Conservation (phyloP, 2,888 invertebrate genomes). For the Halictus ligatus region DNA sequence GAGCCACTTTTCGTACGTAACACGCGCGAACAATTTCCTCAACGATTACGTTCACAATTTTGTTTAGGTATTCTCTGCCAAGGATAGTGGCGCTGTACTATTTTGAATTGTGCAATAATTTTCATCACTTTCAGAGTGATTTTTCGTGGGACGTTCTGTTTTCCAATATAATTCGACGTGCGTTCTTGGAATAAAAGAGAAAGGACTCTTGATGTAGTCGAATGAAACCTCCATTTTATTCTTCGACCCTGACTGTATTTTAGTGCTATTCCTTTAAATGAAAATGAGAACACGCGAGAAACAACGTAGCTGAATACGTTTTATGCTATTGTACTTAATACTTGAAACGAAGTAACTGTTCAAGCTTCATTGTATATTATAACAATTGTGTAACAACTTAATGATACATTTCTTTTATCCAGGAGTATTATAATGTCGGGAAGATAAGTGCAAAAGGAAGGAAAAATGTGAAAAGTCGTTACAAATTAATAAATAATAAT, state of each 20-base stretch:
- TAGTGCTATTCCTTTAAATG: not conserved
- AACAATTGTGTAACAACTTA: not conserved
- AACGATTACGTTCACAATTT: not conserved
- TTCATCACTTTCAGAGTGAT: not conserved
- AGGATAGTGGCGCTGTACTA: not conserved
- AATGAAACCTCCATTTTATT: not conserved
- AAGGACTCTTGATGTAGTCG: conserved; percentile 7
- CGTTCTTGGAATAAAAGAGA: conserved; percentile 6
- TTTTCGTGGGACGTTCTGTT: not conserved
- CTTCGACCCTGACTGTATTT: conserved; percentile 7
- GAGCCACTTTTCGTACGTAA: not conserved
- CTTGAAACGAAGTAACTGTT: not conserved
- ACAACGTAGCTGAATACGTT: not conserved
- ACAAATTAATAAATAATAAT: not conserved
- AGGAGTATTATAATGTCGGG: not conserved
- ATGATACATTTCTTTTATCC: not conserved
- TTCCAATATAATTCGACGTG: not conserved
- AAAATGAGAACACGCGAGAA: not conserved
- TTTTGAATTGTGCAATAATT: not conserved
- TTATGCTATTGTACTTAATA: not conserved
- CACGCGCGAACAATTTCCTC: not conserved
- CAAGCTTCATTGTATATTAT: not conserved
- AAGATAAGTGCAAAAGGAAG: too few species aligned
- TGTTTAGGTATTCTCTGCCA: not conserved
- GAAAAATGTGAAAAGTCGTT: too few species aligned